Conservation (phyloP, 1,140 invertebrate species). For the Drosophila nasuta region DNA sequence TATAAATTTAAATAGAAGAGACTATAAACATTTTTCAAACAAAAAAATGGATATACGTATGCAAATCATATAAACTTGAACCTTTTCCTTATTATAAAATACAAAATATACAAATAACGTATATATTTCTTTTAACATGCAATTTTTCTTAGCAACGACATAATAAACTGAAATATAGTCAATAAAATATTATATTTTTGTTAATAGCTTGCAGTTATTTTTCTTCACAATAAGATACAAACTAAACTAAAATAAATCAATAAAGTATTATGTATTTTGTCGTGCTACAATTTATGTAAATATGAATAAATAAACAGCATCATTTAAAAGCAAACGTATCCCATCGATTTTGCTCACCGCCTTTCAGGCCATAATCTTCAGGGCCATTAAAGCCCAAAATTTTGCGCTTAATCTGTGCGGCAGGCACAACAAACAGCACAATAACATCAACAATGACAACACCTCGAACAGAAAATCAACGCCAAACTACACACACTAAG, state of each 20-base stretch:
- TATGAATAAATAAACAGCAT: too few relatives aligned
- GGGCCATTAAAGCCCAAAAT: conserved; percentile 39
- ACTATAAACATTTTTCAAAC: neutral
- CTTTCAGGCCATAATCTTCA: conserved; percentile 33
- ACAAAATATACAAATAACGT: too few relatives aligned
- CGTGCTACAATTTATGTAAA: neutral
- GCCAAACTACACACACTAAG: conserved; percentile 19
- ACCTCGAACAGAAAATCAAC: conserved; percentile 41
- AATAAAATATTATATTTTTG: too few relatives aligned
- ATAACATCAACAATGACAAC: conserved; percentile 63
- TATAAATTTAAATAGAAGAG: neutral
- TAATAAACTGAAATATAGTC: too few relatives aligned
- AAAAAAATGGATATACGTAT: neutral
- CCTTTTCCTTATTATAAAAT: too few relatives aligned
- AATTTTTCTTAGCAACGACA: too few relatives aligned
- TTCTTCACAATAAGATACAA: too few relatives aligned
- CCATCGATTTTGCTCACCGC: conserved; percentile 16
- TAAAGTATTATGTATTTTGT: too few relatives aligned
- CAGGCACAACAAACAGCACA: conserved; percentile 36
- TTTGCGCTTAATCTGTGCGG: conserved; percentile 24
- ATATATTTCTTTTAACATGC: too few relatives aligned
- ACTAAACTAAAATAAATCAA: too few relatives aligned
- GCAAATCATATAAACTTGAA: too few relatives aligned
- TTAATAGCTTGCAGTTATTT: too few relatives aligned
- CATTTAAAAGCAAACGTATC: neutral